Conservation (phyloP, 2,797 vertebrate genomes). For the Coilia nasus region DNA sequence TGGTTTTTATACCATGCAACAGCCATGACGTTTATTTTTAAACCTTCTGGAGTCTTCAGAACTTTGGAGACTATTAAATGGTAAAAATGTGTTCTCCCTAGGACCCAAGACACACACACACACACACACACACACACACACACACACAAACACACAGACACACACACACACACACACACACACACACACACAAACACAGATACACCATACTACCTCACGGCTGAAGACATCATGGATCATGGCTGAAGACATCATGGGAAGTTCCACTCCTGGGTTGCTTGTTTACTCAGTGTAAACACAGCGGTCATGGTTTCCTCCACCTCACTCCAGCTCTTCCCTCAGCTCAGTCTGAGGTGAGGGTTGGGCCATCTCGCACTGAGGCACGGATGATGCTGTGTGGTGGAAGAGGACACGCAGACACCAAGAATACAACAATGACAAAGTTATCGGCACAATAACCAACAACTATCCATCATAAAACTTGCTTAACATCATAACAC, state of each 20-base stretch:
- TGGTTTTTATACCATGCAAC: too few relatives aligned
- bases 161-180: constrained; percentile 16
- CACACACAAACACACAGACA: background rate
- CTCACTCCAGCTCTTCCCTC: background rate
- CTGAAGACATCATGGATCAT: too few relatives aligned
- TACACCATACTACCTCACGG: background rate
- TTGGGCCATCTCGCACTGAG: background rate
- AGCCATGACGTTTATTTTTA: too few relatives aligned
- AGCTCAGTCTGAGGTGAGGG: background rate
- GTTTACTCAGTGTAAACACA: background rate
- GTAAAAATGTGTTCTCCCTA: too few relatives aligned
- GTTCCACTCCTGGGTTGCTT: background rate
- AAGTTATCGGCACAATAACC: background rate
- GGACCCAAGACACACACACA: too few relatives aligned
- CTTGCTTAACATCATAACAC: background rate
- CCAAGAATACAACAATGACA: background rate
- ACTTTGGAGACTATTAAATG: too few relatives aligned
- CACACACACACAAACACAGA: constrained; percentile 14
- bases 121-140: too few relatives aligned
- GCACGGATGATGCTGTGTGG: background rate
- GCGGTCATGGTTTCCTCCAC: background rate
- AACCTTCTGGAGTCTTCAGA: background rate
- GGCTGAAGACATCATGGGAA: too few relatives aligned
- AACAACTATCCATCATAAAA: background rate
- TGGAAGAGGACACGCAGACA: background rate